A percentile compares a stretch with the other conserved stretches of the same genome.
These are phyloP conservation scores for Callipepla californica DNA, from an alignment of 2,113 vertebrate genomes.

Conservation along the genomic window DNA sequence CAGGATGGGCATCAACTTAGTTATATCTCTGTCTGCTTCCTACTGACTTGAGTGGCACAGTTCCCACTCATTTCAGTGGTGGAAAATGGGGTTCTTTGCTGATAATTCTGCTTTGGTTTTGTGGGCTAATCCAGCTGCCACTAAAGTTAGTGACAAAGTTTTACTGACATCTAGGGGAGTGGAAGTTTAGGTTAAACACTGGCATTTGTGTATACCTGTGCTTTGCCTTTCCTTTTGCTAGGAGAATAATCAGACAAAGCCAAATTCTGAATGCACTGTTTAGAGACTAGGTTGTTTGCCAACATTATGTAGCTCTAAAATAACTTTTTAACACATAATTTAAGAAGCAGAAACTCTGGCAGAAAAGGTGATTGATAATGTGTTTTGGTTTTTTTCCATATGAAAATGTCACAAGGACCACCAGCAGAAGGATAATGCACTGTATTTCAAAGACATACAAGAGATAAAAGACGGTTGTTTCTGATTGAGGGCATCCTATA, in stretches of 20 bases:
- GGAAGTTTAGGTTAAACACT: neutral
- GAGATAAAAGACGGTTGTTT: neutral
- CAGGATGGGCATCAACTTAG: neutral
- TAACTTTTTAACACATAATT: neutral
- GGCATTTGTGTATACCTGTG: neutral
- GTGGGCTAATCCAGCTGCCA: neutral
- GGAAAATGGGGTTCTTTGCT: neutral
- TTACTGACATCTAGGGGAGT: neutral
- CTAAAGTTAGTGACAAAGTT: neutral
- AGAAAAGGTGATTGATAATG: neutral
- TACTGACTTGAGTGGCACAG: neutral
- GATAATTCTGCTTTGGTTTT: neutral
- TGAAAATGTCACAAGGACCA: neutral
- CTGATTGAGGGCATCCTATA: neutral
- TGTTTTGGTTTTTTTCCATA: neutral
- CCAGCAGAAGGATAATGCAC: neutral
- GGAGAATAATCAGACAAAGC: neutral
- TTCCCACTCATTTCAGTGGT: neutral
- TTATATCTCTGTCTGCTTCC: neutral
- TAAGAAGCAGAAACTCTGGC: conserved; percentile 4
- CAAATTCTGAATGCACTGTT: neutral
- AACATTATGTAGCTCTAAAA: neutral
- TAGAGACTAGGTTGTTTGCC: neutral
- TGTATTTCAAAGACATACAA: neutral
- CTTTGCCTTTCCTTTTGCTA: neutral